Conservation (phyloP, 23 tunicate species). For the Trididemnum clinides region DNA sequence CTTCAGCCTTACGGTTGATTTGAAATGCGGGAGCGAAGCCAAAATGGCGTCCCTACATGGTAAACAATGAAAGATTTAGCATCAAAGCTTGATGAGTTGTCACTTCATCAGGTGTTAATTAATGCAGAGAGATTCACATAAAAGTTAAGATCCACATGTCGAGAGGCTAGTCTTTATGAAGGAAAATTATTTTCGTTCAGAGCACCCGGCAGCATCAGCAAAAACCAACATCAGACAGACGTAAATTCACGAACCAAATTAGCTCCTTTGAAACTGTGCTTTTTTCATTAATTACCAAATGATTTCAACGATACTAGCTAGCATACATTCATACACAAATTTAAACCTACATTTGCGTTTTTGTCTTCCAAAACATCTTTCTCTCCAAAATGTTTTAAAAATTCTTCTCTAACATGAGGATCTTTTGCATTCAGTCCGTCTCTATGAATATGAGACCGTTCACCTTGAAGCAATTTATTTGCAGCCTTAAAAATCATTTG, state of each 20-base stretch:
- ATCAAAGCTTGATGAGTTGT: no score
- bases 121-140: no score
- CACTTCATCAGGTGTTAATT: no score
- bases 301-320: not conserved
- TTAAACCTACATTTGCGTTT: constrained; percentile 13
- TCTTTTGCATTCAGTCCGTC: constrained; percentile 46
- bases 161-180: no score
- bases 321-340: not conserved
- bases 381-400: constrained; percentile 44
- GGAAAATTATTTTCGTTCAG: not conserved
- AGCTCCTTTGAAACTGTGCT: not conserved
- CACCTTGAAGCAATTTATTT: constrained; percentile 56
- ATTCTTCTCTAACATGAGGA: constrained; percentile 58
- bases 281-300: not conserved
- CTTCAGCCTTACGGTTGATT: not conserved
- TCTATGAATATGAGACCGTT: not conserved
- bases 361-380: constrained; percentile 47
- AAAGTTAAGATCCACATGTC: no score
- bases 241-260: no score
- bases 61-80: no score
- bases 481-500: constrained; percentile 43
- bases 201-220: no score
- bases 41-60: not conserved
- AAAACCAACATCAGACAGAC: no score
- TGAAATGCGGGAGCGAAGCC: not conserved